Base-by-base conservation (phyloP, 1,140 invertebrate species). In the Ceratina calcarata region DNA sequence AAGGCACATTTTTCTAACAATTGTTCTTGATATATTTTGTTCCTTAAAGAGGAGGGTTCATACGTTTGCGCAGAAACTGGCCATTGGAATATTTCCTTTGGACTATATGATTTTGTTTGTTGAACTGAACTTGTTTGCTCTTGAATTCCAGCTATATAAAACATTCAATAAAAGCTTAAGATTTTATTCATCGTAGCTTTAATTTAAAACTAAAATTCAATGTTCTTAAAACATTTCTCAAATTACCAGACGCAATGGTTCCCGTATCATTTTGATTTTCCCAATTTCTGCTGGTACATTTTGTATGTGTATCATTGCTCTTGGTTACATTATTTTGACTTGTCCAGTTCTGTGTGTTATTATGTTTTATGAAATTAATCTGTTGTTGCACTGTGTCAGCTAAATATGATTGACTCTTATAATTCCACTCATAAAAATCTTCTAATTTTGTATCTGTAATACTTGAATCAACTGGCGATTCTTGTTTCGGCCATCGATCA, bases 21-120 rank as follows among this genome's bases (percentile, higher is more conserved):
- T 53, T 91, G 87, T 75, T 91, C 90, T 49, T 90, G 87, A 76
- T 88, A 81, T 68, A 91, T 91, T 86, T 89, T 91, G 55, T 69
- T 90, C 67, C 91, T 84, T 16, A 91, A 74, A 20, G 81, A 75
- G 10, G 83, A 90, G 78, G 86, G 72, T 3, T 78, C 60, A 6
- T 66, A 53, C 20, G 64, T 22, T 49, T 83, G 73, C 3, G 86
- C 78, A 27, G 84, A 76, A 22, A 82, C 18, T 10, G 86, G 83
- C 79, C 84, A 85, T 57, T 87, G 89, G 3, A 81, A 81, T 74
- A 86, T 70, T 81, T 85, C 86, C 62, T 78, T 85, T 0, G 80
- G 77, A 4, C 78, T 10, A 61, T 72, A 83, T 20, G 80, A 58
- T 73, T 81, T 88, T 65, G 86, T 84, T 55, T 80, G 82, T n/a